Percentiles rank a stretch among this genome's conserved stretches.
phyloP scores from a whole-genome alignment of 2,113 vertebrate genomes.

The Prolemur simus region DNA sequence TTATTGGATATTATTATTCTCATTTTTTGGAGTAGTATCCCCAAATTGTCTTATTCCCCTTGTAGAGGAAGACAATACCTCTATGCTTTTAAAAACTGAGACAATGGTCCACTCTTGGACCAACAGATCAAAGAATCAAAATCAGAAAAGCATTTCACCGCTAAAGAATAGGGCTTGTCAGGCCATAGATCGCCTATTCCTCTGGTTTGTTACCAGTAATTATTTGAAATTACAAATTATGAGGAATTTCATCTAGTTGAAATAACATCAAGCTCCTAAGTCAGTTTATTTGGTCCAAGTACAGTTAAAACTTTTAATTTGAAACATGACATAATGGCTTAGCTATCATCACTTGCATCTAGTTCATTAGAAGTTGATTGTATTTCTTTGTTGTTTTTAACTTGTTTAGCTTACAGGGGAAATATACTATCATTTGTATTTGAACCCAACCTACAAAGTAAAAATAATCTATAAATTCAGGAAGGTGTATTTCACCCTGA shows the following conservation, averaged over 20 bases:
- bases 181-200: not conserved
- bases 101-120: not conserved
- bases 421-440: slow-evolving; percentile 19
- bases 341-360: not conserved
- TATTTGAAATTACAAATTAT: not conserved
- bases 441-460: not conserved
- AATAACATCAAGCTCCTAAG: not conserved
- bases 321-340: slow-evolving; percentile 2
- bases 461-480: slow-evolving; percentile 40
- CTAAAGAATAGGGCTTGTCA: not conserved
- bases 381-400: slow-evolving; percentile 49
- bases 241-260: not conserved
- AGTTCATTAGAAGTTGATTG: slow-evolving; percentile 54
- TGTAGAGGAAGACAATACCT: not conserved
- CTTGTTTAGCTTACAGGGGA: not conserved
- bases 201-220: not conserved
- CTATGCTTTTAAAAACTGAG: not conserved
- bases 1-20: not conserved
- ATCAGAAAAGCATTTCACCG: not conserved
- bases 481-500: slow-evolving; percentile 17
- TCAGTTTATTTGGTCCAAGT: not conserved
- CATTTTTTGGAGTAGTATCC: not conserved
- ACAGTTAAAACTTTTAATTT: slow-evolving; percentile 33
- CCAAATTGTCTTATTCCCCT: not conserved
- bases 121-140: not conserved